Conservation (phyloP, 2,888 invertebrate genomes). For the Drosophila stalkeri region DNA sequence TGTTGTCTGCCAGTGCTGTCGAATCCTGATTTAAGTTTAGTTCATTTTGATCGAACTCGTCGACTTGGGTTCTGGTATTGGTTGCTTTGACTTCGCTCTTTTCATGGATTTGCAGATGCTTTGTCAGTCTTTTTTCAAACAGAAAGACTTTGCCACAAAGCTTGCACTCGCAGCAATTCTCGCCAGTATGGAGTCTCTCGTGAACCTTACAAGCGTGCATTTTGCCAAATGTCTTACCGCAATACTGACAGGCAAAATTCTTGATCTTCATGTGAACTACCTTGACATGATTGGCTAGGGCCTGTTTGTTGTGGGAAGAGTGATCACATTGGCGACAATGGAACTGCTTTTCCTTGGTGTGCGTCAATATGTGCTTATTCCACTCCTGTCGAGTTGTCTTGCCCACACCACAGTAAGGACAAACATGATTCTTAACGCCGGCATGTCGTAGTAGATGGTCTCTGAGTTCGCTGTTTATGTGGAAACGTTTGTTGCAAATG, state of each 20-base stretch:
- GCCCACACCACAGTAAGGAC: slow-evolving; percentile 83
- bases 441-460: slow-evolving; percentile 83
- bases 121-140: slow-evolving; percentile 80
- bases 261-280: slow-evolving; percentile 82
- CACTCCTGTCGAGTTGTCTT: slow-evolving; percentile 83
- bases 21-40: not conserved
- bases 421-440: slow-evolving; percentile 83
- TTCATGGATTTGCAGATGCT: slow-evolving; percentile 81
- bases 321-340: slow-evolving; percentile 79
- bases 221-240: slow-evolving; percentile 83
- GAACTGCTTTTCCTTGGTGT: slow-evolving; percentile 82
- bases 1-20: not conserved
- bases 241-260: slow-evolving; percentile 81
- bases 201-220: slow-evolving; percentile 81
- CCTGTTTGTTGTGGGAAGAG: slow-evolving; percentile 82
- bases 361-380: slow-evolving; percentile 82
- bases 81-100: slow-evolving; percentile 65
- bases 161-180: slow-evolving; percentile 82
- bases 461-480: slow-evolving; percentile 81
- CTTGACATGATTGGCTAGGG: slow-evolving; percentile 79
- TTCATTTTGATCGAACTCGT: not conserved
- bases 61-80: slow-evolving; percentile 4
- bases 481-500: slow-evolving; percentile 82
- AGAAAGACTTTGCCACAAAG: slow-evolving; percentile 81
- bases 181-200: slow-evolving; percentile 80